Conservation (phyloP, 2,113 vertebrate species). For the Oenanthe oenanthe region DNA sequence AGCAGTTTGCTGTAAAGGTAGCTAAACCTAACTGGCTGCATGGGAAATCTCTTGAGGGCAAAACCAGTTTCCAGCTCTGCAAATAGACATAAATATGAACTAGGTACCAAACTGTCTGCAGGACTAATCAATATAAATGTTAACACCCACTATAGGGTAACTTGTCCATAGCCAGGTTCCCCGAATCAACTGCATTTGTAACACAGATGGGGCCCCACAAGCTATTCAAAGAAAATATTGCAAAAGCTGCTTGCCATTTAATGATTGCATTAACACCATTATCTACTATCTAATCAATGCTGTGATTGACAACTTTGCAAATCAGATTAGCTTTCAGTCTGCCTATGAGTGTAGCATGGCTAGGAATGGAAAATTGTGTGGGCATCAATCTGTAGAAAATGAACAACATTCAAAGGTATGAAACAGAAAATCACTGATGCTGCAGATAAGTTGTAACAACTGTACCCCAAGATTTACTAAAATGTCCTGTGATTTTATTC, state of each 20-base stretch:
- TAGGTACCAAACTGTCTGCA: background rate
- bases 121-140: background rate
- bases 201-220: background rate
- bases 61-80: background rate
- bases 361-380: background rate
- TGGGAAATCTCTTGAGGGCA: background rate
- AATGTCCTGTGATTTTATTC: background rate
- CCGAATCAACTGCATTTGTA: rapidly evolving
- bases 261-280: conserved; percentile 48
- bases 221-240: background rate
- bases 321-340: conserved; percentile 54
- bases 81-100: background rate
- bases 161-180: background rate
- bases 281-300: conserved; percentile 49
- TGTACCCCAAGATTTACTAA: background rate
- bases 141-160: background rate
- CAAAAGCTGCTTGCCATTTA: conserved; percentile 20
- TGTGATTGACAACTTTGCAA: conserved; percentile 66
- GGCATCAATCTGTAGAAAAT: background rate
- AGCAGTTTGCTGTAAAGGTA: background rate
- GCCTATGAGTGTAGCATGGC: background rate
- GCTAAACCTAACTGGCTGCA: background rate
- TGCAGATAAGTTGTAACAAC: background rate
- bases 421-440: background rate
- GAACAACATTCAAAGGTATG: background rate